Evolutionary conservation across 2,797 vertebrate species (phyloP), one percentile per base, ranked within the genome.

Genomic region (Anniella stebbinsi): DNA sequence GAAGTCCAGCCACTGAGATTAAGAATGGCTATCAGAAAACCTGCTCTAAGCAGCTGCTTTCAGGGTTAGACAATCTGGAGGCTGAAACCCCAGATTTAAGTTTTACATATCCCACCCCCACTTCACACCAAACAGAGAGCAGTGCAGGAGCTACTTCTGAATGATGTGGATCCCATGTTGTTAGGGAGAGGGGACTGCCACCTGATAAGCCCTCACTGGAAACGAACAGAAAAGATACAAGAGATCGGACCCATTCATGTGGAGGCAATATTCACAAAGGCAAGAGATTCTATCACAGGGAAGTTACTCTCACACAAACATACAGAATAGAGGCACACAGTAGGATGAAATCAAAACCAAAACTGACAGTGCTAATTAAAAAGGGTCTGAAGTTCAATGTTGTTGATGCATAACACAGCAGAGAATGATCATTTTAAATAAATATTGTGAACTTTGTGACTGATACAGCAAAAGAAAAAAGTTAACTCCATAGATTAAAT

Each of bases 331-430:
- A 6, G 23, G 2, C 5, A 48, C 33, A 36, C 38, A 12, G 30
- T 30, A 48, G 28, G n/a, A 51, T 45, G 30, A 78, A 89, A 69
- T 25, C 75, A 87, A 85, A 85, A 51, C 30, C 38, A 88, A 83
- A 78, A 69, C 9, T 33, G 36, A 57, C n/a, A 77, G 23, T 21
- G 28, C 70, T 30, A 66, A 67, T 12, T 54, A 41, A 69, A 70
- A 69, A 73, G 28, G n/a, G 70, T 83, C 11, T 51, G 45, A 69
- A 84, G 9, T 76, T 67, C 69, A 83, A 1, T 80, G 48, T 69
- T 85, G 48, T 23, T 80, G 76, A 87, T 28, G n/a, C n/a, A 78
- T 33, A 81, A 41, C 23, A 57, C 8, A 72, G 17, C n/a, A 36
- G 54, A 80, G 66, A 41, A 33, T 36, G 8, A 60, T 4, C 33